Evolutionary conservation across 1,140 invertebrate species (phyloP).

Genomic region (Phocides pigmalion): DNA sequence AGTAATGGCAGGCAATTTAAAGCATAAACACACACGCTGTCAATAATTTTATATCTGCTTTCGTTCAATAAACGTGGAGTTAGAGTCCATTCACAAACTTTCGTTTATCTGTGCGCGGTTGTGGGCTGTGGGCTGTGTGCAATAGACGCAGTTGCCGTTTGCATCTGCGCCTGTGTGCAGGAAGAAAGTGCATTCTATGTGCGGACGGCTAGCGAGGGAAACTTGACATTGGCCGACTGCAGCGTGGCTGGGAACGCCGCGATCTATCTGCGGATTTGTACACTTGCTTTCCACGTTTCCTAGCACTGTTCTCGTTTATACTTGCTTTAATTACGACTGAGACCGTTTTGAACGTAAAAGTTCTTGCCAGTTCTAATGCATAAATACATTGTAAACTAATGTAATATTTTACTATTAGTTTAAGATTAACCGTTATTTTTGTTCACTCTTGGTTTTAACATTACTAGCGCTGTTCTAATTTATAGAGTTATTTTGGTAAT

Average conservation of each 20-base stretch:
- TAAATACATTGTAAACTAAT: too few relatives aligned
- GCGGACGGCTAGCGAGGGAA: constrained; percentile 65
- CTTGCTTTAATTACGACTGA: too few relatives aligned
- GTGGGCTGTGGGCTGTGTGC: constrained; percentile 34
- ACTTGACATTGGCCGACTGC: constrained; percentile 62
- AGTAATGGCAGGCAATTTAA: constrained; percentile 11
- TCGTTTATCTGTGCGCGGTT: constrained; percentile 41
- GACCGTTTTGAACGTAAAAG: too few relatives aligned
- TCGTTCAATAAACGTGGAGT: constrained; percentile 11
- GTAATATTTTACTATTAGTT: too few relatives aligned
- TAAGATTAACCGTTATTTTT: too few relatives aligned
- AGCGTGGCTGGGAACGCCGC: constrained; percentile 12
- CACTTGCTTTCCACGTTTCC: too few relatives aligned
- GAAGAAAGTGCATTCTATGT: constrained; percentile 79
- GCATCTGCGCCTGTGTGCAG: constrained; percentile 51
- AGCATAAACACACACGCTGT: not conserved
- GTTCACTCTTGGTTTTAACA: too few relatives aligned
- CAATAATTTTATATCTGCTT: constrained; percentile 31
- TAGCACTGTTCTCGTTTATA: too few relatives aligned
- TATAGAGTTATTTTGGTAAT: too few relatives aligned
- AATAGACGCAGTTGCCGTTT: constrained; percentile 21
- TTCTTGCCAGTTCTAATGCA: too few relatives aligned
- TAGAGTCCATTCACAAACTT: constrained; percentile 53
- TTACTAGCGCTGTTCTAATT: too few relatives aligned
- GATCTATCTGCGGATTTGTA: constrained; percentile 45